Base-by-base conservation (phyloP, 2,888 invertebrate genomes). In the Scelioninae gen. 1 region DNA sequence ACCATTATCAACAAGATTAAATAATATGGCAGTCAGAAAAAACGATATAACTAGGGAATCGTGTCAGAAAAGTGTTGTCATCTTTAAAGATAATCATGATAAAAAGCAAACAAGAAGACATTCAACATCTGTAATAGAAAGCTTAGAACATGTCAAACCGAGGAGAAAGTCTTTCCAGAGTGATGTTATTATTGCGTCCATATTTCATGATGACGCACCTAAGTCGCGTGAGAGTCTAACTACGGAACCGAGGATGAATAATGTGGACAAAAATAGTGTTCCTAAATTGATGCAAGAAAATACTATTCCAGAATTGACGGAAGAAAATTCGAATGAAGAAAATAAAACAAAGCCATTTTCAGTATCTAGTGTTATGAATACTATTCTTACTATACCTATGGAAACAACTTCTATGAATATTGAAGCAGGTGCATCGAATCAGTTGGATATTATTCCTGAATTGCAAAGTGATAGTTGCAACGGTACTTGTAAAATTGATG, bases 141-240 rank as follows among this genome's bases (percentile, higher is more conserved):
- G 49, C 16, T 63, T 51, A 7, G 47, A 51, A 45, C 1, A 60
- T 62, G 10, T 15, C 29, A 72, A 51, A 31, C 32, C 68, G 9
- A 82, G 84, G 29, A 68, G 84, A 49, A 82, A 80, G 13, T 83
- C 80, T 13, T 65, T 79, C 15, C 60, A 76, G 56, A 76, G 74
- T 51, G 76, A 77, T 23, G 62, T 82, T 11, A 60, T 82, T 31
- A 77, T 82, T 15, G 47, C 71, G 1, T 77, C 82, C 10, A 23
- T 69, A 34, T 76, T 65, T 32, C 65, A 71, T 15, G 65, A 71
- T 23, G 62, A 0, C n/a, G 31, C 68, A 34, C 47, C 45, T 32
- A 32, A 78, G 31, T 63, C 34, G 11, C 38, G 56, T 9, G 63
- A 71, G 16, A 40, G 13, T 51, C 38, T 45, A 31, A 7, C 43